Conservation (phyloP, 2,888 invertebrate genomes). For the Ceraclea dissimilis region DNA sequence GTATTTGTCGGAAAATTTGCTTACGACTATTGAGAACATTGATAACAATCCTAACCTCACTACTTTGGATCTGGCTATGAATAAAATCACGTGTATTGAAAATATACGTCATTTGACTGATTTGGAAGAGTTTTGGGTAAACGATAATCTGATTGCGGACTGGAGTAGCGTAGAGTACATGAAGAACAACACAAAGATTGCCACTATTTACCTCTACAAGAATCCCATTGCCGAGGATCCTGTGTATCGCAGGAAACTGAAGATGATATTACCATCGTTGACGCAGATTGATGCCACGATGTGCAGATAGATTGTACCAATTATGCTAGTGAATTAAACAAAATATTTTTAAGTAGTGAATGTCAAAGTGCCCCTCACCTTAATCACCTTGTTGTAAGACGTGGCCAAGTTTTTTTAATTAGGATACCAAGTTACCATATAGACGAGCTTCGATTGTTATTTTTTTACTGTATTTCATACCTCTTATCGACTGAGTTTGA, state of each 20-base stretch:
- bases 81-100: conserved; percentile 71
- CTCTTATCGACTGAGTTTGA: too few relatives aligned
- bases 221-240: conserved; percentile 83
- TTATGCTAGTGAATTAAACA: too few relatives aligned
- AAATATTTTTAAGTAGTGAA: background rate
- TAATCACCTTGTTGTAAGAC: background rate
- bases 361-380: background rate
- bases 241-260: conserved; percentile 86
- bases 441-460: too few relatives aligned
- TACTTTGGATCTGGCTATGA: conserved; percentile 86
- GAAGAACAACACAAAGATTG: conserved; percentile 55
- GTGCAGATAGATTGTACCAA: conserved; percentile 62
- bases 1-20: conserved; percentile 91
- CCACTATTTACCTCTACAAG: conserved; percentile 87
- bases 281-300: conserved; percentile 94
- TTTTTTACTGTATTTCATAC: too few relatives aligned
- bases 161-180: conserved; percentile 81
- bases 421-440: too few relatives aligned
- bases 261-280: conserved; percentile 75
- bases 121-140: conserved; percentile 95
- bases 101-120: conserved; percentile 67
- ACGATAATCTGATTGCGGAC: conserved; percentile 78
- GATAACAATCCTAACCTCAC: conserved; percentile 60
- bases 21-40: conserved; percentile 71
- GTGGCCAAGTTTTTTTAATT: background rate